Conservation (phyloP, 2,113 vertebrate genomes). For the Capra hircus region DNA sequence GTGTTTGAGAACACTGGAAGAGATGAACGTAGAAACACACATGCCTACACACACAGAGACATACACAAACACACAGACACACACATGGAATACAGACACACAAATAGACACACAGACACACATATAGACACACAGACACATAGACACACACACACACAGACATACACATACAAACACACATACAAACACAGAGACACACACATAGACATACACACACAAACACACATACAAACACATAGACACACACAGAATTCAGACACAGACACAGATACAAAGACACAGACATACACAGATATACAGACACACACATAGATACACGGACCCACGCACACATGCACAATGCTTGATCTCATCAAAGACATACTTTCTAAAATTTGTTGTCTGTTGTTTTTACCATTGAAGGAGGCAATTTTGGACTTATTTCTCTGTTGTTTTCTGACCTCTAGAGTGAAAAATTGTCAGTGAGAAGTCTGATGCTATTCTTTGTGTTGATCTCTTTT, state of each 20-base stretch:
- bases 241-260: not conserved
- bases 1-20: not conserved
- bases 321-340: no score
- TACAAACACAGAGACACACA: not conserved
- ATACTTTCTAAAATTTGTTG: not conserved
- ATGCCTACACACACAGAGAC: not conserved
- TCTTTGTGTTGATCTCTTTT: not conserved
- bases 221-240: not conserved
- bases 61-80: fast-evolving
- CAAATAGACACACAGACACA: not conserved
- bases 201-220: not conserved
- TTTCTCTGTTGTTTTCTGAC: not conserved
- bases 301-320: not conserved
- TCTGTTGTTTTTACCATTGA: not conserved
- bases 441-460: not conserved
- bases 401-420: not conserved
- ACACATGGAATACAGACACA: not conserved
- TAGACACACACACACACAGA: no score
- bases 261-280: not conserved
- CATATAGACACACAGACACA: not conserved
- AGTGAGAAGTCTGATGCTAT: not conserved
- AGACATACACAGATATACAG: not conserved
- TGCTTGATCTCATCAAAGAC: not conserved
- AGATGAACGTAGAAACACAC: fast-evolving
- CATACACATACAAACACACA: fast-evolving